Evolutionary conservation across 1,140 invertebrate species (phyloP), one percentile per base, ranked within the genome.

Genomic region (Drosophila murphyi): DNA sequence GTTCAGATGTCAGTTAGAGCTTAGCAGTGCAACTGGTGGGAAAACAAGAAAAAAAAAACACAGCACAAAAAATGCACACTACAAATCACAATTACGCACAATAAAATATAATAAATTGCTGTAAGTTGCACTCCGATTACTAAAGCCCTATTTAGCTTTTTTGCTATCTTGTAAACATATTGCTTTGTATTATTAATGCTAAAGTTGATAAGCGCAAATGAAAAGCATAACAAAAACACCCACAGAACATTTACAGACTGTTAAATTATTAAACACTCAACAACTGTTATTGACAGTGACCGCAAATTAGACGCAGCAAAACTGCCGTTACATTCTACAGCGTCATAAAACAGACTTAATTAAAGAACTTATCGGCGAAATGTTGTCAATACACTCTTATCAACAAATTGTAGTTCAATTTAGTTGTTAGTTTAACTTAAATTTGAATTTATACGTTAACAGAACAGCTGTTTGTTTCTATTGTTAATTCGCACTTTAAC

Each of bases 211-310:
- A 73, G 71, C 41, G 7, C 2, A 29, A 60, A 35, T 7, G n/a
- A 45, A 60, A 73, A 61, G 43, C 69, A 54, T 55, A 73, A 73
- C 64, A 68, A 65, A 47, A 47, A 68, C 48, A 64, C 34, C 12
- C n/a, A 31, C 31, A 20, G 20, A 51, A 48, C 41, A 31, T 29
- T 20, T 20, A 45, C 56, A 45, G 28, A 47, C 65, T 68, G 47
- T 3, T 48, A 31, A 59, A 68, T 41, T 34, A 60, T 51, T 3
- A 41, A 50, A 61, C 59, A 60, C 32, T 35, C n/a, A 4, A 3
- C 4, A 7, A 48, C 41, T 61, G 59, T 61, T 61, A 50, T 29
- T 52, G 52, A 69, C 55, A 61, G 35, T n/a, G 31, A 5, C n/a
- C 7, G 10, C 37, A 10, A 8, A 39, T 10, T 8, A 39, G 37